Base-by-base conservation (phyloP, 2,888 invertebrate species). In the Rotaria macrura region DNA sequence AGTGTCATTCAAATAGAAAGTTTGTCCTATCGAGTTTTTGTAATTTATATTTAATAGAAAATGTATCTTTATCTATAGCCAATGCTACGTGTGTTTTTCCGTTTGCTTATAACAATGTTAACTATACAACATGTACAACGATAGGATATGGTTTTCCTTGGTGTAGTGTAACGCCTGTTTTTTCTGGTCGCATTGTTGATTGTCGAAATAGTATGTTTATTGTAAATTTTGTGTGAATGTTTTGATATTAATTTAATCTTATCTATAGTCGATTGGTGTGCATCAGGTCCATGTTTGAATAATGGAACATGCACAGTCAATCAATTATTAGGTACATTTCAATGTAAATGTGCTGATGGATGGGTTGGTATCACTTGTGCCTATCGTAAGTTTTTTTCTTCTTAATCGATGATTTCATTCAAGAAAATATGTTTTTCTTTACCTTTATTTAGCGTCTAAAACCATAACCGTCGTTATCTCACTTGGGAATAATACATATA, bases 281-380 rank as follows among this genome's bases (percentile, higher is more conserved):
- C 85, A 25, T 85, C 85, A n/a, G 23, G 74, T 52, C 86, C 86
- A 52, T 86, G 86, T 47, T 17, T 65, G 29, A 85, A 86, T 47
- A 83, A 85, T 49, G 86, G 86, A 34, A 93, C 93, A 2, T 97
- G 96, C 29, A 38, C 83, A n/a, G 2, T 10, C 25, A 43, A 79
- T 43, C 23, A 25, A 2, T 1, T 5, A 43, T 43, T 4, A 3
- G 79, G 79, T 12, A 25, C 43, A 79, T 79, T 43, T 79, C 23
- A n/a, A n/a, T 79, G 79, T 79, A 79, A 79, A 12, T 79, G 79
- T 79, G 43, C 5, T 25, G 79, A 79, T 79, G 79, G 79, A 25
- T 79, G 43, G 43, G 5, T 25, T 79, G 79, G 79, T n/a, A 14
- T 79, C 0, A 14, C 1, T 1, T 79, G 79, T 79, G 79, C 43